phyloP scores from a whole-genome alignment of 1,140 invertebrate species.

The Neodiprion pinetum region DNA sequence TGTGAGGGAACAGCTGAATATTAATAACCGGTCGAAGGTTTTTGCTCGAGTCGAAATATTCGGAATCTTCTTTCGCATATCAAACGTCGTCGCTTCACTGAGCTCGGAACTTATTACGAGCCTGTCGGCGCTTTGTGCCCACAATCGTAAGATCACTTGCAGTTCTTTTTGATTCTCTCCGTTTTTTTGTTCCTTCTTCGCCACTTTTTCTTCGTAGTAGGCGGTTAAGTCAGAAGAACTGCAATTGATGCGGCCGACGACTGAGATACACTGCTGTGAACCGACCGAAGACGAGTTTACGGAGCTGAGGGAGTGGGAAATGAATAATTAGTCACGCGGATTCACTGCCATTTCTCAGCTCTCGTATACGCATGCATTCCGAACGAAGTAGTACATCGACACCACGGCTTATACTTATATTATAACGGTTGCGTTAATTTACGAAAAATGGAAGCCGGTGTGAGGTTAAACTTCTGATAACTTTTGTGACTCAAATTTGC shows the following conservation, averaged over 20 bases:
- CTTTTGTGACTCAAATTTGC: no score
- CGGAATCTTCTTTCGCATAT: not conserved
- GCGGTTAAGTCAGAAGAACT: not conserved
- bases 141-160: constrained; percentile 6
- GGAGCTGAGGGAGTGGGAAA: not conserved
- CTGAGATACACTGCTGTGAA: not conserved
- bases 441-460: no score
- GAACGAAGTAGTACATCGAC: not conserved
- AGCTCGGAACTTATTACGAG: not conserved
- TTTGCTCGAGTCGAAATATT: not conserved
- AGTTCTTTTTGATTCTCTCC: not conserved
- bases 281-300: not conserved
- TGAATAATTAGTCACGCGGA: constrained; percentile 5
- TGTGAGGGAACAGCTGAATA: not conserved
- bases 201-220: not conserved
- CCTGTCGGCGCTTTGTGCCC: constrained; percentile 3
- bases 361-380: not conserved
- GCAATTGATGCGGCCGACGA: not conserved
- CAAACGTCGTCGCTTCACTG: not conserved
- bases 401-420: no score
- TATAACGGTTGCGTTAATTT: no score
- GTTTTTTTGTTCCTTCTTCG: no score
- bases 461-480: no score
- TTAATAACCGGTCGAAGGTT: not conserved
- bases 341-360: not conserved